Percentiles rank a stretch among this genome's conserved stretches.
Evolutionary conservation across 1,140 invertebrate species (phyloP).

Genomic region (Achroia grisella): DNA sequence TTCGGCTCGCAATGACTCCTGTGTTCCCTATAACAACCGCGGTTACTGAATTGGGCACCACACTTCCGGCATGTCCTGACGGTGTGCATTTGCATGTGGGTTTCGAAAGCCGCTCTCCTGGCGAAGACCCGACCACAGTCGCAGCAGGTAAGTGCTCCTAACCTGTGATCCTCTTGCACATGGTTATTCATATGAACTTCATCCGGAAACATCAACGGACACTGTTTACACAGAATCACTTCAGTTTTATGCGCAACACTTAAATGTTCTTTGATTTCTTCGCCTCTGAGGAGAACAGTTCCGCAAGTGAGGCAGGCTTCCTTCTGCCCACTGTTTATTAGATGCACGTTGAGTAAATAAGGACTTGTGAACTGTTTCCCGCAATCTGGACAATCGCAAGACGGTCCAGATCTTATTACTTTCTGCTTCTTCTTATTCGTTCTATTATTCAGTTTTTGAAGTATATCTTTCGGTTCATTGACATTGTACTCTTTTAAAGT

Average conservation of each 20-base stretch:
- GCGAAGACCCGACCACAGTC: slow-evolving; percentile 53
- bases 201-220: slow-evolving; percentile 34
- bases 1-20: slow-evolving; percentile 49
- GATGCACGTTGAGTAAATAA: slow-evolving; percentile 53
- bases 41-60: slow-evolving; percentile 45
- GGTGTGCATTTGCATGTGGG: slow-evolving; percentile 53
- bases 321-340: slow-evolving; percentile 54
- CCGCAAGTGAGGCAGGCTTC: slow-evolving; percentile 49
- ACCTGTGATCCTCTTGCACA: slow-evolving; percentile 31
- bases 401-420: slow-evolving; percentile 25
- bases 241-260: slow-evolving; percentile 25
- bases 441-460: slow-evolving; percentile 29
- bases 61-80: slow-evolving; percentile 51
- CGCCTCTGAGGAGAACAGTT: slow-evolving; percentile 29
- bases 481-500: slow-evolving; percentile 32
- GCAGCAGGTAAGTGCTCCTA: slow-evolving; percentile 30
- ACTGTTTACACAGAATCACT: slow-evolving; percentile 33
- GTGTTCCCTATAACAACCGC: slow-evolving; percentile 49
- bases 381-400: slow-evolving; percentile 48
- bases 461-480: slow-evolving; percentile 26
- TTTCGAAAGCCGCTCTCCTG: slow-evolving; percentile 39
- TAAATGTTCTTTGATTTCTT: slow-evolving; percentile 48
- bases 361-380: slow-evolving; percentile 55
- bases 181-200: slow-evolving; percentile 32
- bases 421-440: slow-evolving; percentile 21